Base-by-base conservation (phyloP, 2,888 invertebrate species). In the Augiades crinisus region DNA sequence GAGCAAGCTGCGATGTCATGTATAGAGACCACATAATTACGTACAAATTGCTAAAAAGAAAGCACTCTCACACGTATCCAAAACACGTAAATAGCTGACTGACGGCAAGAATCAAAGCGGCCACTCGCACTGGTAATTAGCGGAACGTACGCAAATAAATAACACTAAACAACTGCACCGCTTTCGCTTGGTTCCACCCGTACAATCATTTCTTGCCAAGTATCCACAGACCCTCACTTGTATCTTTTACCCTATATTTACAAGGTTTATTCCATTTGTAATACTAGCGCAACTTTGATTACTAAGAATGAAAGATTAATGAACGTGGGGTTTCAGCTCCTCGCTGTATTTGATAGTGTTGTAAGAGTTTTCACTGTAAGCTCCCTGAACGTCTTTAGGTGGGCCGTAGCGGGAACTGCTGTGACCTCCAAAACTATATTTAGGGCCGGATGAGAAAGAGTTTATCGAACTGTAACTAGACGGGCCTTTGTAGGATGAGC, bases 291-390 rank as follows among this genome's bases (percentile, higher is more conserved):
- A 34, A 55, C 51, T 57, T 59, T 58, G 55, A 58, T 40, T 2
- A 24, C 8, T 10, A 36, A 34, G 6, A 30, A 55, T 19, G 8
- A 16, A 31, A 46, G n/a, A 53, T 75, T 75, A 82, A 58, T 84
- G 75, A 56, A 56, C 64, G 47, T 72, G 73, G n/a, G 88, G 82
- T 49, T 87, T 89, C 7, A 90, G 63, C 60, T 84, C 87, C 59
- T 83, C 81, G 64, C 90, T 90, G 64, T 90, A 90, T 64, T 89
- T 90, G 47, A 90, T 90, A 4, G 90, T 90, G 62, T 90, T 87
- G 64, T 90, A 90, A 0, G 78, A 65, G 44, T 73, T 75, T 65
- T 87, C 87, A 58, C 88, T 88, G 59, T 79, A 80, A 10, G 88
- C 77, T 4, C 85, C 85, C 24, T 85, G 80, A 14, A 68, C 61